Conservation (phyloP, 2,113 vertebrate species). For the Anhinga anhinga region DNA sequence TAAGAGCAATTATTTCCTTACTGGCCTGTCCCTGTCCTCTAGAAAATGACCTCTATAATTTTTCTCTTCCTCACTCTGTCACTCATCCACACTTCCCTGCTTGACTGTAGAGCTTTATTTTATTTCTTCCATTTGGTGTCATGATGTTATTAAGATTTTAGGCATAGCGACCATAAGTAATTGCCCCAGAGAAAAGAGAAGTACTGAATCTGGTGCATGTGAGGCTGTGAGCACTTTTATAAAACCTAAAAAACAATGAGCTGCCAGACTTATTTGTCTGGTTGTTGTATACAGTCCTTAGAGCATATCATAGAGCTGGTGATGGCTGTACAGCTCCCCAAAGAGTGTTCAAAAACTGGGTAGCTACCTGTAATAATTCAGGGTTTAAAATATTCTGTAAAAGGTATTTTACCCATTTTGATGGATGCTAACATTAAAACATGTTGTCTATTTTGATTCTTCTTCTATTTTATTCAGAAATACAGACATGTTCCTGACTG, state of each 20-base stretch:
- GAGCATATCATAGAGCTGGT: background rate
- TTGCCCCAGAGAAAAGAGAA: background rate
- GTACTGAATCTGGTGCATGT: background rate
- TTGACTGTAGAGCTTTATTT: background rate
- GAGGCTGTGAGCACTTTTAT: background rate
- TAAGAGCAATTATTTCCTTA: background rate
- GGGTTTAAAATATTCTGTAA: background rate
- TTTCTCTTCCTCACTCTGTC: background rate
- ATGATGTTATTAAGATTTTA: background rate
- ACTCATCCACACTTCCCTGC: background rate
- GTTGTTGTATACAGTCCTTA: background rate
- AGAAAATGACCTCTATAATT: background rate
- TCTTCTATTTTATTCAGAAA: background rate
- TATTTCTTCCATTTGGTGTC: background rate
- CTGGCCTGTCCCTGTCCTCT: background rate
- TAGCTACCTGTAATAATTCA: background rate
- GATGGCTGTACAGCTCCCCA: background rate
- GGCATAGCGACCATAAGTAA: background rate
- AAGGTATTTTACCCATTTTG: background rate
- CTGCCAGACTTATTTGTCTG: background rate
- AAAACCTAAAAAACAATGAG: background rate
- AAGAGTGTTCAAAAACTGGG: background rate
- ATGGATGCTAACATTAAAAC: background rate
- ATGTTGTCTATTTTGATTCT: background rate
- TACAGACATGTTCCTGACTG: background rate